Evolutionary conservation across 2,888 invertebrate genomes (phyloP), one percentile per base, ranked within the genome.

Genomic region (Ecdyonurus torrentis): DNA sequence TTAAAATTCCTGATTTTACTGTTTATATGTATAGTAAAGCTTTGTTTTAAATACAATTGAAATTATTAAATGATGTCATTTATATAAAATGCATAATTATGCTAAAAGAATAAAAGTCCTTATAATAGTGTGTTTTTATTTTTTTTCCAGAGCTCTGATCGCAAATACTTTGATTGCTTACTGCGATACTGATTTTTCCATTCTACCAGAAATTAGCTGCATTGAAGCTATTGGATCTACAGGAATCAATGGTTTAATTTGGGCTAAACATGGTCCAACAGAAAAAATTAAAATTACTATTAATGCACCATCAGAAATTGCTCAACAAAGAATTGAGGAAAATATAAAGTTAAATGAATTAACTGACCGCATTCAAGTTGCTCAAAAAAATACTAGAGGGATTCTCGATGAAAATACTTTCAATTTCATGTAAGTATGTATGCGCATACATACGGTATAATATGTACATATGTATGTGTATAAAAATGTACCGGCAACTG

Each of bases 341-440:
- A 70, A 69, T 61, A 64, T 66, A 15, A 15, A 61, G 2, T 37
- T 66, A 20, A 71, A 71, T 64, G 59, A 65, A 5, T 65, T 69
- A 5, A 60, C 62, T 19, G 65, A 37, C 7, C 5, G 15, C 5
- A 15, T 67, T 20, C 61, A 65, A 55, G 62, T 70, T 22, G 58
- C 64, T 18, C 66, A 67, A 37, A 67, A 68, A 61, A 69, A 70
- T 60, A 66, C 69, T 1, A 68, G 69, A 62, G 65, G 67, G 19
- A 59, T 70, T 19, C 66, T 71, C 23, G 69, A 69, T 60, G 68
- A 70, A 52, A 64, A 66, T 52, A 66, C 69, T 5, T 71, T 69
- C 64, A 70, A 70, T 65, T 71, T 71, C 55, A 68, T 71, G 71
- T 71, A 65, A 67, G 70, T 69, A 62, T 7, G 10, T 60, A 2